Base-by-base conservation (phyloP, 2,888 invertebrate species). In the Oxystoma pomonae region DNA sequence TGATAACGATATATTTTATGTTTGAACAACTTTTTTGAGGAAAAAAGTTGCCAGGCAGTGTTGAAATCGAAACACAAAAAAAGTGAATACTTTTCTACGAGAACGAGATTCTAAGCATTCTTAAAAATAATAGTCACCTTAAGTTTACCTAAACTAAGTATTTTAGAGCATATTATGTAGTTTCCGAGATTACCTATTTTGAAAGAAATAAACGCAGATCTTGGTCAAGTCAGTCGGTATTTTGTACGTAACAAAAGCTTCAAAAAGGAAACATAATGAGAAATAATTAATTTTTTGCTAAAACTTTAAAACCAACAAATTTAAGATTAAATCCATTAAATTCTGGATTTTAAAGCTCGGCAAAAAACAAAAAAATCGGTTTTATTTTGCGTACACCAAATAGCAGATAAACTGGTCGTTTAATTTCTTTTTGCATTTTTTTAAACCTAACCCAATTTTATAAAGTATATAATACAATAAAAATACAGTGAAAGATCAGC, bases 381-480 rank as follows among this genome's bases (percentile, higher is more conserved):
- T n/a, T n/a, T n/a, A n/a, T n/a, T n/a, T n/a, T n/a, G n/a, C n/a
- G n/a, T n/a, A n/a, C n/a, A n/a, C n/a, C n/a, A n/a, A n/a, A n/a
- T n/a, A n/a, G n/a, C n/a, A n/a, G n/a, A n/a, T n/a, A n/a, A 35
- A 35, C 5, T 35, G 35, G 35, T 35, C 12, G 12, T 3, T 35
- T 35, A 12, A 35, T 35, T 35, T 35, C 12, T 12, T 12, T 35
- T 7, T 35, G 35, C 35, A 35, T 35, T 35, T 12, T 35, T 51
- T 56, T 63, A 63, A 55, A 59, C 59, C 59, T 63, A 63, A 64
- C n/a, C 5, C 16, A 57, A 22, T n/a, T n/a, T n/a, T n/a, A n/a
- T 68, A 71, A 67, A 72, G 64, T 66, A 67, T 72, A 72, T 72
- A 72, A 70, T 72, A 72, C 71, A 68, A 69, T 70, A 71, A 71